These are phyloP conservation scores for Brachypodius melanocephalos DNA, from an alignment of 2,113 vertebrate species.

Conservation along the genomic window DNA sequence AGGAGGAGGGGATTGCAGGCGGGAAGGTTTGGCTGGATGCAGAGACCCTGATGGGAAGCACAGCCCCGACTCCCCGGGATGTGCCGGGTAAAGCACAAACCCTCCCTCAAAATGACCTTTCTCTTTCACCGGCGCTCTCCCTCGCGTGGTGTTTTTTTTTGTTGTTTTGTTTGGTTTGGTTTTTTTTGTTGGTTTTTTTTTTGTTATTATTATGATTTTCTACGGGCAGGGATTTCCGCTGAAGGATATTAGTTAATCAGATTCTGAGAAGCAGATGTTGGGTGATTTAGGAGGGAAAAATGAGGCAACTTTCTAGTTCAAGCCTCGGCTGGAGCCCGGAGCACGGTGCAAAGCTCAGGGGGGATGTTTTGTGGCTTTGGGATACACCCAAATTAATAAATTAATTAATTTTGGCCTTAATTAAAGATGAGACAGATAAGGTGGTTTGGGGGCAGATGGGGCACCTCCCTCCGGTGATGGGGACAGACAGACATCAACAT, in stretches of 20 bases:
- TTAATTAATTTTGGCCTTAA: background rate
- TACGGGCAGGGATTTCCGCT: slow-evolving; percentile 49
- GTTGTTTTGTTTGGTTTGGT: too few relatives aligned
- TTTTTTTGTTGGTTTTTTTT: background rate
- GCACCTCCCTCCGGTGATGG: fast-evolving
- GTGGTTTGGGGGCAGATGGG: background rate
- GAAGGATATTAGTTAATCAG: slow-evolving; percentile 71
- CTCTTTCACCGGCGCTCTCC: background rate
- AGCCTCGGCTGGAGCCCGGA: background rate
- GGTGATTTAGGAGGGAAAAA: slow-evolving; percentile 53
- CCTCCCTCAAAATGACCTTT: slow-evolving; percentile 47
- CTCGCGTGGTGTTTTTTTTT: background rate
- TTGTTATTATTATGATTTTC: background rate
- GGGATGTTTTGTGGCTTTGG: background rate
- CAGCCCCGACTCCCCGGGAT: fast-evolving
- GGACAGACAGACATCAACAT: fast-evolving
- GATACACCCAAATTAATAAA: fast-evolving
- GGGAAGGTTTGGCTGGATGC: background rate
- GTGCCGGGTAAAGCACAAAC: background rate
- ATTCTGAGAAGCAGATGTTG: slow-evolving; percentile 70
- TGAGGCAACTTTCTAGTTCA: slow-evolving; percentile 22
- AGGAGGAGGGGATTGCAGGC: fast-evolving
- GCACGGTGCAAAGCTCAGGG: fast-evolving
- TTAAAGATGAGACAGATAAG: background rate
- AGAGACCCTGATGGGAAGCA: background rate